These are phyloP conservation scores for Tupaia tana DNA, from an alignment of 2,113 vertebrate genomes.

Conservation along the genomic window DNA sequence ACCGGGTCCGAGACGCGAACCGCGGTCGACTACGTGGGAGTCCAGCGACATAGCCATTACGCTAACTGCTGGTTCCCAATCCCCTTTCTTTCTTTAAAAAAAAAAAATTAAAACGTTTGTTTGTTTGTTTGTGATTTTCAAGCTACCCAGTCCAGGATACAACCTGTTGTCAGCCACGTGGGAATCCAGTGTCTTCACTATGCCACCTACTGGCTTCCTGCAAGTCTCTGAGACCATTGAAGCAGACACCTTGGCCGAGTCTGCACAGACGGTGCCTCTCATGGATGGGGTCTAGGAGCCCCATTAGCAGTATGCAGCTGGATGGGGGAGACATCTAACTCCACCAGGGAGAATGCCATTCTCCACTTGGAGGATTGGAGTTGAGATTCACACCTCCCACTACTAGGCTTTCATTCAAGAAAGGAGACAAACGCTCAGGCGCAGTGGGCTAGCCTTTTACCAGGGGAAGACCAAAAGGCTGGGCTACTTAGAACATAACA, in stretches of 20 bases:
- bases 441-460: not conserved
- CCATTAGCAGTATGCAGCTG: not conserved
- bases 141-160: too few species aligned
- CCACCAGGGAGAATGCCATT: not conserved
- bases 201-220: too few species aligned
- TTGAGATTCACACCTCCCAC: not conserved
- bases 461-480: constrained; percentile 40
- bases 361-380: not conserved
- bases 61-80: too few species aligned
- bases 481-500: not conserved
- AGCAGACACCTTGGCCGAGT: not conserved
- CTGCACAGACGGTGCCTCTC: not conserved
- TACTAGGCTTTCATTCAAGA: not conserved
- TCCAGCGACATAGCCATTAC: too few species aligned
- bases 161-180: too few species aligned
- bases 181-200: too few species aligned
- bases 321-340: not conserved
- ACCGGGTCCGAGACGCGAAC: too few species aligned
- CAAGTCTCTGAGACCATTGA: not conserved
- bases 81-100: not conserved
- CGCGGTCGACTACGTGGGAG: too few species aligned
- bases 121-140: too few species aligned
- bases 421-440: not conserved
- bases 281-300: not conserved
- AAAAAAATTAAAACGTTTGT: too few species aligned